Evolutionary conservation across 1,140 invertebrate genomes (phyloP).

Genomic region (Pemphigus obesinymphae): DNA sequence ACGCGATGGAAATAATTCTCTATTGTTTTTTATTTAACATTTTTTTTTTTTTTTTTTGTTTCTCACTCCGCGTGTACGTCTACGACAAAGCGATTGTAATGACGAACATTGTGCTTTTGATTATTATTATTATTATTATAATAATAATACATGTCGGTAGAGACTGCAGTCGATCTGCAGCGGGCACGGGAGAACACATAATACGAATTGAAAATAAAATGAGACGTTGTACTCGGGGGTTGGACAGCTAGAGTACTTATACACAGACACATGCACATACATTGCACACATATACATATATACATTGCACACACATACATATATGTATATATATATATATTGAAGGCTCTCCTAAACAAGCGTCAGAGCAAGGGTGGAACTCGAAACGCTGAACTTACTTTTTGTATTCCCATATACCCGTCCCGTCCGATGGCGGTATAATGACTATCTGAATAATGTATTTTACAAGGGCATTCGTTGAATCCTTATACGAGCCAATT

Average conservation of each 20-base stretch:
- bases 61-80: no score
- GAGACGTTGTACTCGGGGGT: not conserved
- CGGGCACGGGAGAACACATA: not conserved
- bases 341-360: constrained; percentile 8
- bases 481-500: constrained; percentile 26
- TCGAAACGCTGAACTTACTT: constrained; percentile 23
- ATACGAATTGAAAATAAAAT: not conserved
- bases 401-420: not conserved
- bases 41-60: no score
- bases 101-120: not conserved
- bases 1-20: not conserved
- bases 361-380: not conserved
- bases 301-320: not conserved
- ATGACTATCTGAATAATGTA: constrained; percentile 36
- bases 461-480: constrained; percentile 9
- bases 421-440: not conserved
- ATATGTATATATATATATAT: not conserved
- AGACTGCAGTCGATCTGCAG: not conserved
- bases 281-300: not conserved
- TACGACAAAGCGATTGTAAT: not conserved
- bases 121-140: constrained; percentile 26
- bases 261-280: not conserved
- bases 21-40: not conserved
- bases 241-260: not conserved
- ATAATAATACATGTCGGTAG: no score